These are phyloP conservation scores for Caenorhabditis sp. DNA, from an alignment of 2,888 invertebrate species.

Conservation along the genomic window DNA sequence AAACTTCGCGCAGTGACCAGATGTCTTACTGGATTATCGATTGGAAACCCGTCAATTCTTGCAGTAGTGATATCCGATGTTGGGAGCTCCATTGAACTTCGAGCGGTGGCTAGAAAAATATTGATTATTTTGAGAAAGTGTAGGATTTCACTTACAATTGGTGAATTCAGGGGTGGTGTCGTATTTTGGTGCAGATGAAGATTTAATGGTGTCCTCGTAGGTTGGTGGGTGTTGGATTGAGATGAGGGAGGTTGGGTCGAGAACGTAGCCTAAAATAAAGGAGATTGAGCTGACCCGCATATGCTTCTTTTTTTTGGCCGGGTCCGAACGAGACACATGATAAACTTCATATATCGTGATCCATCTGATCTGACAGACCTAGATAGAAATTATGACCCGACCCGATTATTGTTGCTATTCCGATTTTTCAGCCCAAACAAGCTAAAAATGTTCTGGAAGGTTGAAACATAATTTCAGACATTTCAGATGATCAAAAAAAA, in stretches of 20 bases:
- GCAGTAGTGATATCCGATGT: slow-evolving; percentile 27
- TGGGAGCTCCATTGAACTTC: slow-evolving; percentile 36
- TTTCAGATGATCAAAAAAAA: too few species aligned
- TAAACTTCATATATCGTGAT: too few species aligned
- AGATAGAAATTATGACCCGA: too few species aligned
- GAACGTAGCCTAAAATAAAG: slow-evolving; percentile 27
- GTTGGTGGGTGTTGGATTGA: slow-evolving; percentile 25
- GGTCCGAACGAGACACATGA: too few species aligned
- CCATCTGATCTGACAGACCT: too few species aligned
- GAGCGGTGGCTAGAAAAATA: slow-evolving; percentile 15
- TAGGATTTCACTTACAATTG: slow-evolving; percentile 38
- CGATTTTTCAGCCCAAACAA: too few species aligned
- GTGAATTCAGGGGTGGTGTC: slow-evolving; percentile 31
- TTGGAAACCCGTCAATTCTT: slow-evolving; percentile 19
- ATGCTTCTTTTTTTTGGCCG: too few species aligned
- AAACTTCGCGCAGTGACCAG: slow-evolving; percentile 12
- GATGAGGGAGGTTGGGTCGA: slow-evolving; percentile 28
- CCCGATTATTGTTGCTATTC: too few species aligned
- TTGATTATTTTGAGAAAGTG: neutral
- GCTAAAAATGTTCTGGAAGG: too few species aligned
- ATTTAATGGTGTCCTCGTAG: slow-evolving; percentile 36
- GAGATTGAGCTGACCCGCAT: too few species aligned
- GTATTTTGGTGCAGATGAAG: slow-evolving; percentile 21
- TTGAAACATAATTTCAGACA: too few species aligned
- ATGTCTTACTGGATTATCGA: neutral